Evolutionary conservation across 92 coral and sea anemone species (phyloP).

Genomic region (Heteractis magnifica): DNA sequence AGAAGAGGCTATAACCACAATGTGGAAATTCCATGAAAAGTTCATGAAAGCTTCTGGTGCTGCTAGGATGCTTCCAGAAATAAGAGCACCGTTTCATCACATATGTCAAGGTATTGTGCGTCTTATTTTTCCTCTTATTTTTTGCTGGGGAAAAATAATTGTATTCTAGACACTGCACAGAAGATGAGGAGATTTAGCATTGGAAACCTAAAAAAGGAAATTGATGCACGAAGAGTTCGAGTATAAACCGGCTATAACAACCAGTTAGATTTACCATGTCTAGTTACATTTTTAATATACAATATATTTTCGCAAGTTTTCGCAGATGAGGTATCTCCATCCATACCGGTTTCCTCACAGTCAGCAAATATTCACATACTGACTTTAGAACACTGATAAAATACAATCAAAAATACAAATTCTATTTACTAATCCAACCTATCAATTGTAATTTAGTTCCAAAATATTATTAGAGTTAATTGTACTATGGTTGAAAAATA

Average conservation of each 20-base stretch:
- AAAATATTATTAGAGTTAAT: no score
- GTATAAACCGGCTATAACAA: neutral
- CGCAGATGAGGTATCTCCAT: neutral
- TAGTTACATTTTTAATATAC: neutral
- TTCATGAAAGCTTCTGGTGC: constrained; percentile 23
- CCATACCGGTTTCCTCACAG: neutral
- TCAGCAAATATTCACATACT: neutral
- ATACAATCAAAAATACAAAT: no score
- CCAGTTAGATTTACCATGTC: neutral
- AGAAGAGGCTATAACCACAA: neutral
- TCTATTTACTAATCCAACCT: no score
- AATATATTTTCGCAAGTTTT: neutral
- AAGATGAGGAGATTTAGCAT: neutral
- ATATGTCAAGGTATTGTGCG: neutral
- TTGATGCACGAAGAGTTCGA: neutral
- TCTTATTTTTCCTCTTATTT: no score
- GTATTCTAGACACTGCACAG: constrained; percentile 4
- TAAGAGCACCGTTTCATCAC: neutral
- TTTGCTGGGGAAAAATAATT: neutral
- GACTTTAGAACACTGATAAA: no score
- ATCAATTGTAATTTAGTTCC: no score
- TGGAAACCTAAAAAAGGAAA: neutral
- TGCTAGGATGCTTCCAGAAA: constrained; percentile 6
- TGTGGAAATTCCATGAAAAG: constrained; percentile 5
- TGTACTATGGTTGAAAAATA: no score